A percentile compares a stretch with the other conserved stretches of the same genome.
These are phyloP conservation scores for Philopedon plagiatum DNA, from an alignment of 2,888 invertebrate species.

Conservation along the genomic window DNA sequence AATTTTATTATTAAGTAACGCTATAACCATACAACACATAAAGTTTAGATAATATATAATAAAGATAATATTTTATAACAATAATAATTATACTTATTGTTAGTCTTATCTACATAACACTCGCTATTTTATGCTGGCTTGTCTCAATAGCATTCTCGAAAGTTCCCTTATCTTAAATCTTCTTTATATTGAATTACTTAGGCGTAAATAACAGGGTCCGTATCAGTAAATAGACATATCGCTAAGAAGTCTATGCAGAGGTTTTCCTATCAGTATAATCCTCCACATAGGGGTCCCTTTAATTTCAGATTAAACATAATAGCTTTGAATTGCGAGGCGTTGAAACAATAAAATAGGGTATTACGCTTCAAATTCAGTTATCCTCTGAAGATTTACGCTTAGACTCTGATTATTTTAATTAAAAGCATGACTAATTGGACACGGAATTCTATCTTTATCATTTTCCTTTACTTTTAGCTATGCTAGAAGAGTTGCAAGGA, in stretches of 20 bases:
- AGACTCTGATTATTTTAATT: not conserved
- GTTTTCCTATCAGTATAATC: not conserved
- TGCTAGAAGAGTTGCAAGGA: too few relatives aligned
- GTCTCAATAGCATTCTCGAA: not conserved
- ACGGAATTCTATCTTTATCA: too few relatives aligned
- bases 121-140: not conserved
- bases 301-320: not conserved
- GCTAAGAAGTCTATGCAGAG: not conserved
- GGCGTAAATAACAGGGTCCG: not conserved
- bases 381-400: not conserved
- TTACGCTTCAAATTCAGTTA: not conserved
- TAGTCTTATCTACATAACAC: too few relatives aligned
- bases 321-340: not conserved
- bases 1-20: too few relatives aligned
- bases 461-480: too few relatives aligned
- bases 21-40: too few relatives aligned
- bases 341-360: not conserved
- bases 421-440: too few relatives aligned
- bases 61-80: too few relatives aligned
- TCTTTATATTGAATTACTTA: not conserved
- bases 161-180: slow-evolving; percentile 1
- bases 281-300: not conserved
- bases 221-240: slow-evolving; percentile 5
- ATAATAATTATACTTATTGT: too few relatives aligned
- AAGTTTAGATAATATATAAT: too few relatives aligned